Percentiles rank a stretch among this genome's conserved stretches.
phyloP scores from a whole-genome alignment of 2,797 vertebrate species.

The Gymnoscopelus microlampas region DNA sequence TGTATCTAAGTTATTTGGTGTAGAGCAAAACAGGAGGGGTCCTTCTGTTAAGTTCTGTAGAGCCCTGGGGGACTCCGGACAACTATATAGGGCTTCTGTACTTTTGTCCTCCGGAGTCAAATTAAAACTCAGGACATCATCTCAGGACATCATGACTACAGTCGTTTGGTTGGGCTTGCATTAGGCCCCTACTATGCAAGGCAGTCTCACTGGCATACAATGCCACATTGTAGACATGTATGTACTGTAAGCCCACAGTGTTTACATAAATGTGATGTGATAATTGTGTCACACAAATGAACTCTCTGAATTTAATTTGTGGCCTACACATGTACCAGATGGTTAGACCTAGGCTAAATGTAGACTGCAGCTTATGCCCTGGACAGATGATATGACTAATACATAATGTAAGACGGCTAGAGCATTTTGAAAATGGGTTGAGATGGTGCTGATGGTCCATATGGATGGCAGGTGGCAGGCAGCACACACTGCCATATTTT shows the following conservation, averaged over 20 bases:
- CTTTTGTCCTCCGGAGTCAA: no score
- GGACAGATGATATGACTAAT: slow-evolving; percentile 78
- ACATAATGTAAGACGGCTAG: slow-evolving; percentile 65
- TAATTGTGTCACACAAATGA: slow-evolving; percentile 42
- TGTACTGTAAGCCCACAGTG: slow-evolving; percentile 11
- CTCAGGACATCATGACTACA: no score
- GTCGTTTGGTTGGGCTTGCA: no score
- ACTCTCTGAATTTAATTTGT: slow-evolving; percentile 61
- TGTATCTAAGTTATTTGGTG: no score
- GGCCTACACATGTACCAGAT: slow-evolving; percentile 70
- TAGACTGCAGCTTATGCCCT: slow-evolving; percentile 69
- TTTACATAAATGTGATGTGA: slow-evolving; percentile 46
- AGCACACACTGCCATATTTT: not conserved
- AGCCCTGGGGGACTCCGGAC: no score
- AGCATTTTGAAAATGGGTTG: slow-evolving; percentile 49
- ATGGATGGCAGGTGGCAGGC: slow-evolving; percentile 19
- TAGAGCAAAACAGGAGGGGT: no score
- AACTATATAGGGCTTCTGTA: no score
- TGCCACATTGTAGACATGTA: slow-evolving; percentile 20
- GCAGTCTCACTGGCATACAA: not conserved
- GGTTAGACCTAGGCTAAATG: slow-evolving; percentile 64
- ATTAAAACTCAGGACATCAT: no score
- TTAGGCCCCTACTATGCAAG: no score
- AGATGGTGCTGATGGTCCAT: slow-evolving; percentile 25
- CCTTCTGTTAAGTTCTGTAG: no score